Evolutionary conservation across 1,140 invertebrate genomes (phyloP), one percentile per base, ranked within the genome.

Genomic region (Polypedilum pembai): DNA sequence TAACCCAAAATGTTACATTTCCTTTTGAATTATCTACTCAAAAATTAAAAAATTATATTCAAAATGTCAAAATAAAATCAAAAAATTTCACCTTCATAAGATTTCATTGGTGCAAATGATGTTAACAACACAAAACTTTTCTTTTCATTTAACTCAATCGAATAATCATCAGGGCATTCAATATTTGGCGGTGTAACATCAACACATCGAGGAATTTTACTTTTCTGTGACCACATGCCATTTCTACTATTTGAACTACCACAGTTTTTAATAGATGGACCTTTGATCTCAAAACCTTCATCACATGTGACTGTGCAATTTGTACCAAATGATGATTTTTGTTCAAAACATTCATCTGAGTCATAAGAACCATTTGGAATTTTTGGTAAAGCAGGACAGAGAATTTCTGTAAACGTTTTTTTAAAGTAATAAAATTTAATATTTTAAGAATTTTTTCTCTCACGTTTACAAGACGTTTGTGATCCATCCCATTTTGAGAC

Each of bases 401-500:
- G 84, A 18, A 88, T 85, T 69, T 84, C 87, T 88, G 76, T 40
- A 78, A 77, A 72, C n/a, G 45, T 74, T 18, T 8, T 74, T 73
- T 21, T 73, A 73, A 75, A 65, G 40, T 73, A 41, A 18, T 74
- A 75, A 63, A 56, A 74, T 63, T n/a, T 17, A 8, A 56, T 20
- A 41, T 12, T 24, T 18, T 8, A 66, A 72, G 8, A 56, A 65
- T 33, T 33, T 15, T 69, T 33, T 72, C 12, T 78, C 81, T 83
- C 83, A 90, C 89, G 85, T 85, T 88, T 88, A 77, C 90, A 91
- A 56, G 85, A 83, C 0, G 87, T 86, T 73, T 86, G 85, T 1
- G 91, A 82, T 2, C 90, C 90, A 75, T 89, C 88, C 90, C 90
- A 92, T 74, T 86, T 84, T 0, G 88, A 86, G 18, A 90, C 83